Evolutionary conservation across 2,888 invertebrate genomes (phyloP).

Genomic region (Acrobasis suavella): DNA sequence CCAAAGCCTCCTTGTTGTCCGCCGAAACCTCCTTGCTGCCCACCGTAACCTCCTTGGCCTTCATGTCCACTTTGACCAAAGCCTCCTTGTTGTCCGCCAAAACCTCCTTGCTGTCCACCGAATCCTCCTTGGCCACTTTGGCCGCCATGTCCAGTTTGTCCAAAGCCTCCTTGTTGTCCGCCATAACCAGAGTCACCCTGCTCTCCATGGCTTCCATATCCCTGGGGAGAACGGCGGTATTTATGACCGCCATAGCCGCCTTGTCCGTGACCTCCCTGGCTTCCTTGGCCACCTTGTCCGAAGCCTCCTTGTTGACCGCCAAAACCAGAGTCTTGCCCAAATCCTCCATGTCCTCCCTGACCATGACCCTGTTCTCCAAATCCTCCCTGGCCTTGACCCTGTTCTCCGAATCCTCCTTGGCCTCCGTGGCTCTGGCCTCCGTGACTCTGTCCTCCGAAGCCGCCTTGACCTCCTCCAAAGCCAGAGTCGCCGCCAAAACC

Average conservation of each 20-base stretch:
- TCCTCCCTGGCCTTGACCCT: not conserved
- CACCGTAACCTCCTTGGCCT: not conserved
- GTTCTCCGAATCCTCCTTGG: not conserved
- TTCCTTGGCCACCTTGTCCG: not conserved
- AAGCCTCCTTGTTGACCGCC: not conserved
- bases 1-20: not conserved
- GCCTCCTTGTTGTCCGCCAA: not conserved
- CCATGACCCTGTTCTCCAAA: not conserved
- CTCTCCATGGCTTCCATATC: constrained; percentile 23
- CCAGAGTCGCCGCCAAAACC: constrained; percentile 34
- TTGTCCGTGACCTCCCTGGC: constrained; percentile 7
- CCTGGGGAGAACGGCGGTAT: constrained; percentile 1
- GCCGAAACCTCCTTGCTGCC: constrained; percentile 11
- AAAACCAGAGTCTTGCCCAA: not conserved
- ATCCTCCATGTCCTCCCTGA: too few relatives aligned
- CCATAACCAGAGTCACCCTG: constrained; percentile 33
- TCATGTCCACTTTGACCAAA: not conserved
- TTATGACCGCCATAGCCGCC: constrained; percentile 10
- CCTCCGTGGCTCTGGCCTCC: not conserved
- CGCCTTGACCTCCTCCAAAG: constrained; percentile 25
- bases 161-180: constrained; percentile 9
- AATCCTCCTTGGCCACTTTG: not conserved
- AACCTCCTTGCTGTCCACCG: constrained; percentile 13
- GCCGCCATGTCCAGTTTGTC: not conserved
- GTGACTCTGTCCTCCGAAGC: not conserved